A percentile compares a stretch with the other conserved stretches of the same genome.
Conservation (phyloP, 2,797 vertebrate genomes). For the Sus cebifrons region DNA sequence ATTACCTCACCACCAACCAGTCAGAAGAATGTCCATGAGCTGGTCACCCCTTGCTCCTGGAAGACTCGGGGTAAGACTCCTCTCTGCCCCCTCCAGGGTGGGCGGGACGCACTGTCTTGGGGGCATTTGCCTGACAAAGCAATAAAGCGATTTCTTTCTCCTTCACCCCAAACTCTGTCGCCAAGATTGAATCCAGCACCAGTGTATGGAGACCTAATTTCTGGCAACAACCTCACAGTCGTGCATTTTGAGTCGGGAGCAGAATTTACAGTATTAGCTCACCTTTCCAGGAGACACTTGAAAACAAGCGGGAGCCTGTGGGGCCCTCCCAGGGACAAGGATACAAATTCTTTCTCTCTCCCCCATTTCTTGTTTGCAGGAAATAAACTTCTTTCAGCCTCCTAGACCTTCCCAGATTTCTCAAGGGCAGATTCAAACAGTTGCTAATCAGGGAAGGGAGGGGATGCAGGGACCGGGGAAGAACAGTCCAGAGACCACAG, state of each 20-base stretch:
- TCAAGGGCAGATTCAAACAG: neutral
- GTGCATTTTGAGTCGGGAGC: neutral
- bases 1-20: too few relatives aligned
- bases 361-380: neutral
- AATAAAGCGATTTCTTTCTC: too few relatives aligned
- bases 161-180: too few relatives aligned
- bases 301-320: neutral
- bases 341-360: neutral
- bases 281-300: neutral
- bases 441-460: neutral
- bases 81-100: too few relatives aligned
- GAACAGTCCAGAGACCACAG: neutral
- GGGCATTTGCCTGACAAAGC: too few relatives aligned
- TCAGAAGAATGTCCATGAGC: too few relatives aligned
- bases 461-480: neutral
- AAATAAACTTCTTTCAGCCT: neutral
- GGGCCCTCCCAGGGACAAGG: neutral
- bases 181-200: too few relatives aligned
- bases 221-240: neutral
- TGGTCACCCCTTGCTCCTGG: too few relatives aligned
- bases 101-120: too few relatives aligned
- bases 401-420: neutral
- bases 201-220: too few relatives aligned
- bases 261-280: conserved; percentile 8
- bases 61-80: too few relatives aligned